Percentiles rank a stretch among this genome's conserved stretches.
Conservation (phyloP, 2,797 vertebrate genomes). For the Tachyglossus aculeatus region DNA sequence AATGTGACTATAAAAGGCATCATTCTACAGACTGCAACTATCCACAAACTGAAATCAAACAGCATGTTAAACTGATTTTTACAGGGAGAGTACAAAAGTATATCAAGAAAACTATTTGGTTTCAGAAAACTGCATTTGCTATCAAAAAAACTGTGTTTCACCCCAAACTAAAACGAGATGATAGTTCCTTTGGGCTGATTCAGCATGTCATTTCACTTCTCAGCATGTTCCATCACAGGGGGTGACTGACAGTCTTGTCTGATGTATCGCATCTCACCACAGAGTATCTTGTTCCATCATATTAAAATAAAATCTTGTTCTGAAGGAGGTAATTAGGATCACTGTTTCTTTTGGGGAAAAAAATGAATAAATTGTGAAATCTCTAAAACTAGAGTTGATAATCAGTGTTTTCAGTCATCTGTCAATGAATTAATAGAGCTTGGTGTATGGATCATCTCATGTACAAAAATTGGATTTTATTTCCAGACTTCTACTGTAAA, state of each 20-base stretch:
- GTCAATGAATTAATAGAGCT: not conserved
- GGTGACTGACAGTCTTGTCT: not conserved
- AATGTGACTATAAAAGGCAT: not conserved
- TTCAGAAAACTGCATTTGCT: not conserved
- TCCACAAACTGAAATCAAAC: not conserved
- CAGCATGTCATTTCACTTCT: slow-evolving; percentile 5
- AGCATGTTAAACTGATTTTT: not conserved
- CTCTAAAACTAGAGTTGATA: not conserved
- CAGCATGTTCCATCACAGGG: not conserved
- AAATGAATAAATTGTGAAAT: slow-evolving; percentile 12
- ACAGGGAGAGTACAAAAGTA: not conserved
- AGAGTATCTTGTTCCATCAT: not conserved
- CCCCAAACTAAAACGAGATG: not conserved
- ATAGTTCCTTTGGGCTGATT: not conserved
- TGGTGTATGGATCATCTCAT: not conserved
- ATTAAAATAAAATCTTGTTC: slow-evolving; percentile 5
- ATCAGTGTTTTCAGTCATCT: not conserved
- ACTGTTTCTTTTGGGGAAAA: not conserved
- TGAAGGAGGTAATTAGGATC: not conserved
- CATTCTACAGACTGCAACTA: not conserved
- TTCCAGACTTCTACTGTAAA: not conserved
- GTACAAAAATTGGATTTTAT: not conserved
- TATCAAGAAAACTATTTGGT: not conserved
- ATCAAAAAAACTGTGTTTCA: not conserved
- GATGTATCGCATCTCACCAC: not conserved